Evolutionary conservation across 2,113 vertebrate species (phyloP), one percentile per base, ranked within the genome.

Genomic region (Mugil cephalus): DNA sequence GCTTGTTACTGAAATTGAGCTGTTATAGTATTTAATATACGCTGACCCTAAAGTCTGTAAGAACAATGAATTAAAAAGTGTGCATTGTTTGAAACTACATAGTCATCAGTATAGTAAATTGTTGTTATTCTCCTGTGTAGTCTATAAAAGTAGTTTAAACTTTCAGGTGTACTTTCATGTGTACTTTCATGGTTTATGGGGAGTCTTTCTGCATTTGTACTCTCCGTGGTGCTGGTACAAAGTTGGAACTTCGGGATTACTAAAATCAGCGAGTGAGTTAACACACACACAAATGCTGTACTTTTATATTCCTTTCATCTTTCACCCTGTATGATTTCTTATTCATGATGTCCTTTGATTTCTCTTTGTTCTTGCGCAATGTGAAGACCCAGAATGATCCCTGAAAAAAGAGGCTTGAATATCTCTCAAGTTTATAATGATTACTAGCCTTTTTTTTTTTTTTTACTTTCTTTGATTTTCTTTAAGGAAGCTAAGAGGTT

Each of bases 331-430:
- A 62, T 61, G 53, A 48, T 74, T 39, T 74, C 39, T 66, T 73
- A 77, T 50, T 77, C 51, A 55, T 68, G 18, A 63, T 42, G 30
- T 70, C 35, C 30, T 82, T 75, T 76, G 35, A 74, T 76, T 77
- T 69, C 6, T 60, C 19, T 72, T 65, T 46, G 30, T 61, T 74
- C 42, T 56, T 64, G 51, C 7, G 17, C 39, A 62, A 46, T 60
- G 50, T 51, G 8, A 4, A 7, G 52, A 56, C 17, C 47, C 35
- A 54, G 51, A 10, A 52, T 19, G 21, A 74, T 65, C 45, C 12
- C 30, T 71, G 58, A 24, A 35, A 64, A 30, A 30, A 62, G 43
- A 54, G 13, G 18, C 9, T 55, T 17, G 10, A 24, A 17, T 21
- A 38, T 24, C 34, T 19, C 7, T 14, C 11, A 56, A 24, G 17